Evolutionary conservation across 1,140 invertebrate genomes (phyloP).

Genomic region (Drosophila repletoides): DNA sequence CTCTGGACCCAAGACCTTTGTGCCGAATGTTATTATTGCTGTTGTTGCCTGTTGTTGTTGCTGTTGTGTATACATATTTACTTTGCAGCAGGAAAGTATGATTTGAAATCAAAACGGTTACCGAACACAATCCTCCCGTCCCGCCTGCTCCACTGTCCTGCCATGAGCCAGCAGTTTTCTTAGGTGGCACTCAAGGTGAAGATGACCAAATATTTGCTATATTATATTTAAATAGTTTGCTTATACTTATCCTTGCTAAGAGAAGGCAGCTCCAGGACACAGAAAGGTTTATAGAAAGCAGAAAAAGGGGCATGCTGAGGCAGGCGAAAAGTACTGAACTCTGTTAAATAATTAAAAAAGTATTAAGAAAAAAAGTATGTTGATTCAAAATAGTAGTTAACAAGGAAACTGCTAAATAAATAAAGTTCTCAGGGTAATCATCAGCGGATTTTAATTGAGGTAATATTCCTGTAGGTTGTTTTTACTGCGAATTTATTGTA

Average conservation of each 20-base stretch:
- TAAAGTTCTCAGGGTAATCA: no score
- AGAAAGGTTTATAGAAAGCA: no score
- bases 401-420: no score
- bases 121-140: no score
- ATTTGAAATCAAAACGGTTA: conserved; percentile 41
- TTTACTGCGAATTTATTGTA: no score
- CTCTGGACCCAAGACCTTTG: conserved; percentile 54
- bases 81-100: conserved; percentile 28
- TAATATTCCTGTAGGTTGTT: no score
- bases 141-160: not conserved
- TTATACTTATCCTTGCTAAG: not conserved
- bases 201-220: conserved; percentile 40
- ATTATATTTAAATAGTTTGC: conserved; percentile 36
- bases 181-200: conserved; percentile 26
- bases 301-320: no score
- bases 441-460: no score
- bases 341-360: not conserved
- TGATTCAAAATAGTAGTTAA: no score
- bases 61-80: conserved; percentile 26
- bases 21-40: conserved; percentile 46
- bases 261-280: not conserved
- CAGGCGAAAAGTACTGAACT: no score
- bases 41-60: conserved; percentile 24
- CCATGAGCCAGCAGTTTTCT: not conserved
- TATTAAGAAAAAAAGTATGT: no score